These are phyloP conservation scores for Leptopilina syphax DNA, from an alignment of 2,888 invertebrate species.

Conservation along the genomic window DNA sequence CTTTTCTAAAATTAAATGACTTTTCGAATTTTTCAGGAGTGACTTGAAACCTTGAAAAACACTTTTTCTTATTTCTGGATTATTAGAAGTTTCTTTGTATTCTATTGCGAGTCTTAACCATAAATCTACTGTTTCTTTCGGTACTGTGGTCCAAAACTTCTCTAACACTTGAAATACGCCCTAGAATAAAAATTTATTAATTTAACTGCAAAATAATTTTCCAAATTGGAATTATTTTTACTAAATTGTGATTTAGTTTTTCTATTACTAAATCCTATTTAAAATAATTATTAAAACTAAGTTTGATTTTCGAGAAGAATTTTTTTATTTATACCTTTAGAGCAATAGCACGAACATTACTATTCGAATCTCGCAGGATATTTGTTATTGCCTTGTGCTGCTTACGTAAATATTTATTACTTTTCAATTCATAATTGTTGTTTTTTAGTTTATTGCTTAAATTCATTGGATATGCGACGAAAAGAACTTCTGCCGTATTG, in stretches of 20 bases:
- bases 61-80: slow-evolving; percentile 53
- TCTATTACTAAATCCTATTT: too few species aligned
- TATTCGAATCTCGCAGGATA: slow-evolving; percentile 55
- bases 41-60: slow-evolving; percentile 56
- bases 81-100: slow-evolving; percentile 43
- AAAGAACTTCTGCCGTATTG: slow-evolving; percentile 61
- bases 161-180: slow-evolving; percentile 53
- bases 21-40: slow-evolving; percentile 48
- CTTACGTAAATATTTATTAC: slow-evolving; percentile 43
- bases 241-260: too few species aligned
- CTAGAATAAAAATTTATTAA: slow-evolving; percentile 46
- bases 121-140: slow-evolving; percentile 45
- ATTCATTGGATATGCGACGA: slow-evolving; percentile 51
- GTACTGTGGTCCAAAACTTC: slow-evolving; percentile 54
- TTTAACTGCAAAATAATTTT: too few species aligned
- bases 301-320: too few species aligned
- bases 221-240: too few species aligned
- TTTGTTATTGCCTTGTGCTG: slow-evolving; percentile 56
- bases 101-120: slow-evolving; percentile 57
- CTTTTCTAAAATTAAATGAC: slow-evolving; percentile 44
- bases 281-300: too few species aligned
- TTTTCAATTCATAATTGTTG: slow-evolving; percentile 38
- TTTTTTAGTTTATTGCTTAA: neutral
- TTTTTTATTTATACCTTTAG: slow-evolving; percentile 54
- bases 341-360: slow-evolving; percentile 56